Evolutionary conservation across 1,140 invertebrate genomes (phyloP).

Genomic region (Drosophila pandora): DNA sequence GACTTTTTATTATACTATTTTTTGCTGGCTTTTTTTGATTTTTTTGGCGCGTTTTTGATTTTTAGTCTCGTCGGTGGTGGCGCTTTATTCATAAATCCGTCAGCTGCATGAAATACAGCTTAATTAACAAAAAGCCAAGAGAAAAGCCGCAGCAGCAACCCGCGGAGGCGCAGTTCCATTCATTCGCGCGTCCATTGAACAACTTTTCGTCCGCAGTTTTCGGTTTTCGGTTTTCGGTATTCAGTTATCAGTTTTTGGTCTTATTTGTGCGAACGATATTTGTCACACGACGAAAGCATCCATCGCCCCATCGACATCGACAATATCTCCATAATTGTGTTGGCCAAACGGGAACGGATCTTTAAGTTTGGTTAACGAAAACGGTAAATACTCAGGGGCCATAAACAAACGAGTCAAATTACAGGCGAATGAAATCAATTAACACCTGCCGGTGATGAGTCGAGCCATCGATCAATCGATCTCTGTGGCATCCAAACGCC

Average conservation of each 20-base stretch:
- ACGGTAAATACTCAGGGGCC: slow-evolving; percentile 48
- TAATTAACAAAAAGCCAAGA: slow-evolving; percentile 77
- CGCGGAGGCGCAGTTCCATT: slow-evolving; percentile 70
- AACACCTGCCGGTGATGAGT: slow-evolving; percentile 67
- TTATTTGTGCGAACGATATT: slow-evolving; percentile 62
- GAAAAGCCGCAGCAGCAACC: slow-evolving; percentile 63
- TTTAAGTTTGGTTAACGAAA: slow-evolving; percentile 20
- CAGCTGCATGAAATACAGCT: slow-evolving; percentile 76
- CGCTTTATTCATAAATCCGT: slow-evolving; percentile 75
- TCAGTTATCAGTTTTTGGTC: slow-evolving; percentile 13
- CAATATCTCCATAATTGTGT: slow-evolving; percentile 58
- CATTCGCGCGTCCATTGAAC: slow-evolving; percentile 59
- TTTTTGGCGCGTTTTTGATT: slow-evolving; percentile 27
- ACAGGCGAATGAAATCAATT: slow-evolving; percentile 73
- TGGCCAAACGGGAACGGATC: slow-evolving; percentile 34
- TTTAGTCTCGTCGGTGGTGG: slow-evolving; percentile 44
- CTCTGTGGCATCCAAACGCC: slow-evolving; percentile 16
- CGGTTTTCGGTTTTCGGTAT: slow-evolving; percentile 1
- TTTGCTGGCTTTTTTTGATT: slow-evolving; percentile 17
- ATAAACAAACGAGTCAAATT: slow-evolving; percentile 66
- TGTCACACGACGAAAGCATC: slow-evolving; percentile 22
- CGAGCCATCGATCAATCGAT: slow-evolving; percentile 55
- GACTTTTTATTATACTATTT: slow-evolving; percentile 8
- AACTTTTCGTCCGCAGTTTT: slow-evolving; percentile 38
- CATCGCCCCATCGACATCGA: not conserved